Percentiles rank a stretch among this genome's conserved stretches.
Conservation (phyloP, 2,113 vertebrate species). For the Bothrops jararaca region DNA sequence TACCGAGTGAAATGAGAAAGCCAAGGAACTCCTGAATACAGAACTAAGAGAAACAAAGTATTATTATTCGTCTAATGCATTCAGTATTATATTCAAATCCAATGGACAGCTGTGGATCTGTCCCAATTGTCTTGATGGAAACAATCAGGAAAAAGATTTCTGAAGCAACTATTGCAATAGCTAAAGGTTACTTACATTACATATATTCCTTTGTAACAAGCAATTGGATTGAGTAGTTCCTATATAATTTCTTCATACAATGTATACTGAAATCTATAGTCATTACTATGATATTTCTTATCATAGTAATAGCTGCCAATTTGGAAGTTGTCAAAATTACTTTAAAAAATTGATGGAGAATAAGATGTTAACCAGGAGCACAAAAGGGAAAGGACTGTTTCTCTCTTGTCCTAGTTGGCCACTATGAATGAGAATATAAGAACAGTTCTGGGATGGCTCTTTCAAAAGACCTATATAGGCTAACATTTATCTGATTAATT, state of each 20-base stretch:
- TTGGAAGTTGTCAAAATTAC: neutral
- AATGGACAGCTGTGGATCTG: neutral
- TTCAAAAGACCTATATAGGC: neutral
- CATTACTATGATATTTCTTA: neutral
- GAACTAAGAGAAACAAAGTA: constrained; percentile 65
- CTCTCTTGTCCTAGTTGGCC: neutral
- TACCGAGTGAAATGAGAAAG: constrained; percentile 72
- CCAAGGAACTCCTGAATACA: constrained; percentile 71
- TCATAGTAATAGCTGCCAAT: neutral
- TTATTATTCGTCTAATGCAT: neutral
- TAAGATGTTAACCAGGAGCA: neutral
- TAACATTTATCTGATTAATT: neutral
- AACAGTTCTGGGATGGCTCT: neutral
- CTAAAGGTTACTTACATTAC: neutral
- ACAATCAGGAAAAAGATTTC: neutral
- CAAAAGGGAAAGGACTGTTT: neutral
- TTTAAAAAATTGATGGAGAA: neutral
- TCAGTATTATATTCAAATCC: neutral
- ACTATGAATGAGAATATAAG: neutral
- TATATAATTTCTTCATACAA: neutral
- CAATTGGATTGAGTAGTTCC: neutral
- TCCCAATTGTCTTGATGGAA: neutral
- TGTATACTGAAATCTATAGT: neutral
- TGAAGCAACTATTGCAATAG: neutral
- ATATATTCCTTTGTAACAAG: neutral